These are phyloP conservation scores for Brotula barbata DNA, from an alignment of 2,797 vertebrate species.

Conservation along the genomic window DNA sequence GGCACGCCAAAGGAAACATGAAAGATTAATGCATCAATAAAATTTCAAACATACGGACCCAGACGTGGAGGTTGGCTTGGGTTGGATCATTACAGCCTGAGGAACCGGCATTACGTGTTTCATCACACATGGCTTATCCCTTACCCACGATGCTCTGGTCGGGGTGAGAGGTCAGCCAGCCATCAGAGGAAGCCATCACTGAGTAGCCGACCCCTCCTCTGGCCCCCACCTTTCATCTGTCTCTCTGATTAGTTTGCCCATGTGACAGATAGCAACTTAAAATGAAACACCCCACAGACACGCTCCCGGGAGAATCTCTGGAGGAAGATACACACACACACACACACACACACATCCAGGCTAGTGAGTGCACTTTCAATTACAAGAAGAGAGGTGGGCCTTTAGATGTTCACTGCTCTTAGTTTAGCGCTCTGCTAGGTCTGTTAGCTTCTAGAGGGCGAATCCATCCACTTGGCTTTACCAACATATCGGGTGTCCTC, in stretches of 20 bases:
- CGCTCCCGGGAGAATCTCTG: constrained; percentile 66
- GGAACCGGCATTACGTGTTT: constrained; percentile 47
- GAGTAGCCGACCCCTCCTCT: constrained; percentile 69
- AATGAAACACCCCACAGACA: constrained; percentile 70
- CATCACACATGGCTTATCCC: constrained; percentile 67
- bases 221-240: constrained; percentile 77
- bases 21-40: constrained; percentile 3
- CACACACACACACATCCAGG: constrained; percentile 51
- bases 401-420: constrained; percentile 66
- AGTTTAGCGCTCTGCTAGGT: constrained; percentile 60
- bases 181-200: constrained; percentile 75
- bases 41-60: constrained; percentile 19
- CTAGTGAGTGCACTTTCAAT: constrained; percentile 73
- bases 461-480: constrained; percentile 69
- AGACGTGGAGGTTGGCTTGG: constrained; percentile 4
- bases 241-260: constrained; percentile 76
- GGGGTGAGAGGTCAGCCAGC: constrained; percentile 68
- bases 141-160: constrained; percentile 59
- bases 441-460: constrained; percentile 57
- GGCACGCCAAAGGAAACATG: background rate
- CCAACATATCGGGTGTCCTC: constrained; percentile 66
- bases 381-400: constrained; percentile 63
- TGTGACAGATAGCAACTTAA: constrained; percentile 75
- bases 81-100: constrained; percentile 38
- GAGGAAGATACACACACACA: constrained; percentile 52